Base-by-base conservation (phyloP, 2,888 invertebrate species). In the Helobdella robusta region DNA sequence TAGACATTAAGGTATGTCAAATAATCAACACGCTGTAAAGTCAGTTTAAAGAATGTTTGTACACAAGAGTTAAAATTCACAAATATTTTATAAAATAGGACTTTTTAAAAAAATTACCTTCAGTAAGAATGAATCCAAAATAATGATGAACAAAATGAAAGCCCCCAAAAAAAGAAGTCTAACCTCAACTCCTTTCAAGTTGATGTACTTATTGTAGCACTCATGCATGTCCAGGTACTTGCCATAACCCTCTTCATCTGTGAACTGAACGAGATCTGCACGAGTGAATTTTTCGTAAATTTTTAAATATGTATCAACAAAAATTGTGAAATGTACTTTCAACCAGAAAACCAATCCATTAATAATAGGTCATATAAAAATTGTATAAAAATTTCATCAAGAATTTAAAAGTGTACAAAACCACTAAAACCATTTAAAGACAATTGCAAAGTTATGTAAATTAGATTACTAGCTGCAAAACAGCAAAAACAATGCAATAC, bases 201-300 rank as follows among this genome's bases (percentile, higher is more conserved):
- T 99, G 35, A 97, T 86, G 78, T 89, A 99, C 75, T 89, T 90
- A 75, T 91, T 91, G 80, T 91, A 95, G 75, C 93, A 91, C 78
- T 92, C 90, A 80, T 98, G 94, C 54, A 99, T 83, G 81, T 99
- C 98, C 64, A 99, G 83, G 81, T 93, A 99, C 78, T 91, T 91
- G 18, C 98, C 98, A 81, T 95, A 98, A 1, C 97, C 97, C 81
- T 99, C 98, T 81, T 99, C 98, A 81, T 98, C 98, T 3, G 92
- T 90, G 77, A 99, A 99, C 73, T 95, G 94, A 2, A 93, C 91
- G 71, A 95, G 84, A 77, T 74, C 78, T 78, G 71, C 25, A n/a
- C n/a, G n/a, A n/a, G n/a, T n/a, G n/a, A n/a, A n/a, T n/a, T n/a
- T n/a, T n/a, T n/a, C n/a, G n/a, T n/a, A n/a, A n/a, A n/a, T n/a